Evolutionary conservation across 2,797 vertebrate species (phyloP).

Genomic region (Karalla daura): DNA sequence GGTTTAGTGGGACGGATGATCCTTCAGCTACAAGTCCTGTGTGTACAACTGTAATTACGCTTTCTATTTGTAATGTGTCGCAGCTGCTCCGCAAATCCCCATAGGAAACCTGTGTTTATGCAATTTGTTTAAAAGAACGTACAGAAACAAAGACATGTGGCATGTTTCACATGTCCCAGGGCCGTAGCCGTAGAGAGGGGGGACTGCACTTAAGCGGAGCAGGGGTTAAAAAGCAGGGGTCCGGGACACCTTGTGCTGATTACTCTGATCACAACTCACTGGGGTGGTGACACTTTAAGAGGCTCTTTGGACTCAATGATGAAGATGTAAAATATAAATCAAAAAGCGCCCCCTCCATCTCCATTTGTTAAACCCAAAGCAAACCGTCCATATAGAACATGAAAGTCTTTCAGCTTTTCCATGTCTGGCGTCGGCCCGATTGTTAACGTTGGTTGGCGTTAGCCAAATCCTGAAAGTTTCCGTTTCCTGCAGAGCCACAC

Average conservation of each 20-base stretch:
- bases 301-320: neutral
- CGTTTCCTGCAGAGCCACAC: too few relatives aligned
- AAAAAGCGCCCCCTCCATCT: too few relatives aligned
- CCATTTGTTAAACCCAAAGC: too few relatives aligned
- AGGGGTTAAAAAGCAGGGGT: conserved; percentile 14
- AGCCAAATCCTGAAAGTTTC: too few relatives aligned
- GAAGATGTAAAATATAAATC: too few relatives aligned
- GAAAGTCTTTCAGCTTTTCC: too few relatives aligned
- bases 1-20: conserved; percentile 11
- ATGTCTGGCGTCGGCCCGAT: too few relatives aligned
- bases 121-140: conserved; percentile 46
- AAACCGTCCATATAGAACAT: too few relatives aligned
- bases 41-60: conserved; percentile 36
- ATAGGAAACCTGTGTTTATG: conserved; percentile 22
- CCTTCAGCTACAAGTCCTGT: conserved; percentile 30
- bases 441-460: too few relatives aligned
- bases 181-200: conserved; percentile 9
- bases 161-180: conserved; percentile 19
- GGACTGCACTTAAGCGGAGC: conserved; percentile 20
- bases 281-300: neutral
- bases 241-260: conserved; percentile 3
- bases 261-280: neutral
- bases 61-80: conserved; percentile 40
- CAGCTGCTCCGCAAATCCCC: conserved; percentile 55
- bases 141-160: conserved; percentile 19